Conservation (phyloP, 1,140 invertebrate genomes). For the Nebria ingens region DNA sequence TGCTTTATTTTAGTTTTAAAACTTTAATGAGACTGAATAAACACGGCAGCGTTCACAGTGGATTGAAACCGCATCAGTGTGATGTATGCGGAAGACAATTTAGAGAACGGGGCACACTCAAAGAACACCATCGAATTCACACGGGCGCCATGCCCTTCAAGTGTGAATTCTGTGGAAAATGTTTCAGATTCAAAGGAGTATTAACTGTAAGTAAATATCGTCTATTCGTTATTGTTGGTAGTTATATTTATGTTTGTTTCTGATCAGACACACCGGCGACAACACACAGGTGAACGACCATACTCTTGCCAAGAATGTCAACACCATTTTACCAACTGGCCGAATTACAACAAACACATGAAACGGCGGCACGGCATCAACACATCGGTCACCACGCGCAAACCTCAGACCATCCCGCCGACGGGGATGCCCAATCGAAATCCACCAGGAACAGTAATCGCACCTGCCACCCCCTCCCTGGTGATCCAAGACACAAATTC, state of each 20-base stretch:
- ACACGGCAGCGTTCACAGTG: conserved; percentile 52
- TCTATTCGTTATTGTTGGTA: neutral
- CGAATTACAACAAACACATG: conserved; percentile 69
- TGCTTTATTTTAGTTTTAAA: conserved; percentile 37
- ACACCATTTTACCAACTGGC: conserved; percentile 65
- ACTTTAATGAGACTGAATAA: conserved; percentile 35
- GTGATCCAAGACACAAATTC: conserved; percentile 17
- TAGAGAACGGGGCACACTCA: conserved; percentile 47
- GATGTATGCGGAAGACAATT: conserved; percentile 63
- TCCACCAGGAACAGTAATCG: conserved; percentile 31
- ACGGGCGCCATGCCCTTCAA: conserved; percentile 76
- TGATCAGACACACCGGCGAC: conserved; percentile 46
- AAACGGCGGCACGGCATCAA: conserved; percentile 54
- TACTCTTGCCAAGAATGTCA: conserved; percentile 49
- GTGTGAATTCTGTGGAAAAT: conserved; percentile 60
- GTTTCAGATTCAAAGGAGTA: conserved; percentile 55
- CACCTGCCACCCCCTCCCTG: conserved; percentile 21
- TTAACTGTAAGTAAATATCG: conserved; percentile 38
- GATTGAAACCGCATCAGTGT: conserved; percentile 64
- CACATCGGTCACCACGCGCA: conserved; percentile 32
- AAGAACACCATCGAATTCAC: conserved; percentile 57
- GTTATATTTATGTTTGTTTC: neutral
- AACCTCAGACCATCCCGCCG: conserved; percentile 31
- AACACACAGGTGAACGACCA: conserved; percentile 50
- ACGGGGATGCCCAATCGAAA: conserved; percentile 33